Evolutionary conservation across 2,113 vertebrate genomes (phyloP).

Genomic region (Corythoichthys haematopterus): DNA sequence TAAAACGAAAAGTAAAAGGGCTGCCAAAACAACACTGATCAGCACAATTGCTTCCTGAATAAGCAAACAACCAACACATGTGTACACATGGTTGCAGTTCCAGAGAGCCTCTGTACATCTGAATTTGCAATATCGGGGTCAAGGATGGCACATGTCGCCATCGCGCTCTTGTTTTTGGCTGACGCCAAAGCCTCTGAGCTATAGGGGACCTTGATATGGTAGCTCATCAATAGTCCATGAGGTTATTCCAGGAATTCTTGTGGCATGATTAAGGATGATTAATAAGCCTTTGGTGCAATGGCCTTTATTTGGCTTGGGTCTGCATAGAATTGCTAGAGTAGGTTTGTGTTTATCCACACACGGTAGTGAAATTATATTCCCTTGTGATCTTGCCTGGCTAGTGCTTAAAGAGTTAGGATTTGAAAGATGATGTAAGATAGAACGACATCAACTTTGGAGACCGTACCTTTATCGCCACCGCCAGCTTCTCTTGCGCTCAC

Average conservation of each 20-base stretch:
- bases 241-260: constrained; percentile 20
- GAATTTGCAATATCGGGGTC: constrained; percentile 26
- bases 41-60: too few species aligned
- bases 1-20: too few species aligned
- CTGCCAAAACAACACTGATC: too few species aligned
- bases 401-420: constrained; percentile 39
- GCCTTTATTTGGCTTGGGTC: constrained; percentile 16
- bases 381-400: constrained; percentile 32
- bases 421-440: constrained; percentile 38
- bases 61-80: constrained; percentile 13
- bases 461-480: constrained; percentile 49
- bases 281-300: constrained; percentile 12
- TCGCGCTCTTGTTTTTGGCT: constrained; percentile 16
- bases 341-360: constrained; percentile 11
- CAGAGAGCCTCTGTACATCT: constrained; percentile 30
- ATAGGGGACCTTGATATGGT: constrained; percentile 17
- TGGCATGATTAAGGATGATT: constrained; percentile 25
- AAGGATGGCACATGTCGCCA: constrained; percentile 23
- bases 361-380: neutral
- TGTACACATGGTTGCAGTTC: neutral
- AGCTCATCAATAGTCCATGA: constrained; percentile 26
- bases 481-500: constrained; percentile 24
- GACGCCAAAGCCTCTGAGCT: constrained; percentile 15
- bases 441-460: constrained; percentile 28
- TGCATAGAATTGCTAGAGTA: constrained; percentile 15